These are phyloP conservation scores for Toxostoma redivivum DNA, from an alignment of 2,113 vertebrate genomes.

Conservation along the genomic window DNA sequence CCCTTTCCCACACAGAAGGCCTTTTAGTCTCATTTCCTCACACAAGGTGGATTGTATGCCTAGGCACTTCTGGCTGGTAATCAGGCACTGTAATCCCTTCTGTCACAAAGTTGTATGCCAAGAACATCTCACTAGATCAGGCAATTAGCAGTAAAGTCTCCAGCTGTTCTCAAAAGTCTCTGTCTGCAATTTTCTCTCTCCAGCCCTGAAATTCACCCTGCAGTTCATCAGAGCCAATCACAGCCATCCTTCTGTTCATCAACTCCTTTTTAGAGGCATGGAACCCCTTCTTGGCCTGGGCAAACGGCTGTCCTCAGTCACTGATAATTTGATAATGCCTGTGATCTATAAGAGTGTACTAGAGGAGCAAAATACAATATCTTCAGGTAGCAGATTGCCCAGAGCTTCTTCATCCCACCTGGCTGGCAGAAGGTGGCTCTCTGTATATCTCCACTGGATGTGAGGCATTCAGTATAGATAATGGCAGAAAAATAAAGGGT, in stretches of 20 bases:
- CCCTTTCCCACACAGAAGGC: neutral
- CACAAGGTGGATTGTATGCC: neutral
- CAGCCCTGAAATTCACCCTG: neutral
- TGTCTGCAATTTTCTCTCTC: neutral
- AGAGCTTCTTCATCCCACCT: neutral
- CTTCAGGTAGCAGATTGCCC: neutral
- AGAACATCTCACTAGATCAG: neutral
- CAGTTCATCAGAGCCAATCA: neutral
- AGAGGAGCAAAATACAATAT: neutral
- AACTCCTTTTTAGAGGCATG: neutral
- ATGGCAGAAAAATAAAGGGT: neutral
- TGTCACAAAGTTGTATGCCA: neutral
- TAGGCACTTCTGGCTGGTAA: neutral
- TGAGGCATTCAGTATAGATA: neutral
- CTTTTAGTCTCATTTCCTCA: neutral
- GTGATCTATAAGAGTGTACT: neutral
- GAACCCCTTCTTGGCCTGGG: neutral
- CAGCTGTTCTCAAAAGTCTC: neutral
- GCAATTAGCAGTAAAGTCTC: neutral
- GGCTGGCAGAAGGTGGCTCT: neutral
- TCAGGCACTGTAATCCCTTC: neutral
- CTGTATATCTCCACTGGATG: accelerated
- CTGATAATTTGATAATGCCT: neutral
- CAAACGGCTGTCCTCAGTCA: neutral
- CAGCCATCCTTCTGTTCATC: neutral